Conservation (phyloP, 53 echinoderm and acorn worm species). For the Arbacia lixula region DNA sequence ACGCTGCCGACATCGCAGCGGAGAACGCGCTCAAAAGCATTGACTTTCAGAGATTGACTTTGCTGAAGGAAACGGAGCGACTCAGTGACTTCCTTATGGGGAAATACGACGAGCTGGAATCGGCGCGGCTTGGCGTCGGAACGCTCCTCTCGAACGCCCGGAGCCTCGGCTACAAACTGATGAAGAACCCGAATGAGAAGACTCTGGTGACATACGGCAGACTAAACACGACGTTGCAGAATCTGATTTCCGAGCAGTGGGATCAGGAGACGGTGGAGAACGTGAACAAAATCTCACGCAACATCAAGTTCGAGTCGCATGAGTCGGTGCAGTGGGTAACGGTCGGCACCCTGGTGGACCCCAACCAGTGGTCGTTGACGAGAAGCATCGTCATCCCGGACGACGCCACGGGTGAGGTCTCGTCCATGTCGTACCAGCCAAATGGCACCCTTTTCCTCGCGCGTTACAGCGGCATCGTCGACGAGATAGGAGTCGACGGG, state of each 20-base stretch:
- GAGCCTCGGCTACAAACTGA: constrained; percentile 36
- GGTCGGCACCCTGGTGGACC: constrained; percentile 39
- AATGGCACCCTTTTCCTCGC: constrained; percentile 6
- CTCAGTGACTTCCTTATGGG: constrained; percentile 26
- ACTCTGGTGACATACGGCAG: constrained; percentile 37
- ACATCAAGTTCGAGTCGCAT: constrained; percentile 49
- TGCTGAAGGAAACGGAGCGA: constrained; percentile 42
- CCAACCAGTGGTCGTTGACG: constrained; percentile 46
- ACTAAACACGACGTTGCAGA: constrained; percentile 37
- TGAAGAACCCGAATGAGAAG: constrained; percentile 22
- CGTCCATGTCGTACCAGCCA: constrained; percentile 38
- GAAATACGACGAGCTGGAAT: constrained; percentile 41
- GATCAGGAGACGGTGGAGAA: constrained; percentile 27
- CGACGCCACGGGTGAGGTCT: constrained; percentile 15
- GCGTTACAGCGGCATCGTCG: constrained; percentile 25
- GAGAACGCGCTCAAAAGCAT: constrained; percentile 52
- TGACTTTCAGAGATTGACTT: constrained; percentile 35
- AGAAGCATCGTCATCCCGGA: constrained; percentile 31
- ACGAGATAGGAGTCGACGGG: constrained; percentile 21
- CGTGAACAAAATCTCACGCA: constrained; percentile 11
- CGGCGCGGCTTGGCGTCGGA: constrained; percentile 37
- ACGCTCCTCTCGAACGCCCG: constrained; percentile 34
- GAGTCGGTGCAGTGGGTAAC: constrained; percentile 44
- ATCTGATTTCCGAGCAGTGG: constrained; percentile 28
- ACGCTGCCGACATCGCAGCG: constrained; percentile 23